Percentiles rank a stretch among this genome's conserved stretches.
phyloP scores from a whole-genome alignment of 2,888 invertebrate species.

The Agrypnus murinus region DNA sequence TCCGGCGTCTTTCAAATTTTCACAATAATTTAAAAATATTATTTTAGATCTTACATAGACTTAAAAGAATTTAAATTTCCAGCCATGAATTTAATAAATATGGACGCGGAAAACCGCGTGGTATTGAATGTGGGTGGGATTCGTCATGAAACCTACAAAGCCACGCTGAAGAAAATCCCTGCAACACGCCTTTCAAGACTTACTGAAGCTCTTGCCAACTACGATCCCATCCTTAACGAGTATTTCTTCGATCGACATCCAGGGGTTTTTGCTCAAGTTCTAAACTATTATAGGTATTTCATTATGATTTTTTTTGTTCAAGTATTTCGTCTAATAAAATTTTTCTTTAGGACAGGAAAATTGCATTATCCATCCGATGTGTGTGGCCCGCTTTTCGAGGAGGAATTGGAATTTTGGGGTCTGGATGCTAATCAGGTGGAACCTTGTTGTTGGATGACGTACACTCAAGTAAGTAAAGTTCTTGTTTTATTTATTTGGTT shows the following conservation, averaged over 20 bases:
- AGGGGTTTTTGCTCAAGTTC: constrained; percentile 96
- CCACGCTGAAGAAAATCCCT: constrained; percentile 97
- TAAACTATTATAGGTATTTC: constrained; percentile 93
- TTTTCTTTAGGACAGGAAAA: constrained; percentile 88
- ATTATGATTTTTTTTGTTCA: constrained; percentile 8
- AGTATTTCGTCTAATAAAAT: background rate
- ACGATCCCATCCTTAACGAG: constrained; percentile 99
- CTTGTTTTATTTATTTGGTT: background rate
- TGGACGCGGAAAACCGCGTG: constrained; percentile 99
- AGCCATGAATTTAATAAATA: constrained; percentile 92
- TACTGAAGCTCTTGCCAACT: constrained; percentile 98
- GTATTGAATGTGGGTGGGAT: constrained; percentile 99
- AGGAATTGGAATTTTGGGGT: constrained; percentile 99
- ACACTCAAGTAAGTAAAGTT: constrained; percentile 83
- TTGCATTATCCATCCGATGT: constrained; percentile 99
- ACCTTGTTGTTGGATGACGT: constrained; percentile 99
- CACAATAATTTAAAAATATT: no score
- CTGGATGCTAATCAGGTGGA: constrained; percentile 99
- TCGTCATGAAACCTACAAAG: constrained; percentile 97
- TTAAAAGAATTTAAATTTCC: background rate
- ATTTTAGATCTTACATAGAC: no score
- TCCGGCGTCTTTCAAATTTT: no score
- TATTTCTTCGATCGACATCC: constrained; percentile 99
- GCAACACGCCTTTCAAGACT: constrained; percentile 95
- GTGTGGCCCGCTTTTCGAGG: constrained; percentile 98